These are phyloP conservation scores for Laticauda colubrina DNA, from an alignment of 2,113 vertebrate species.

Conservation along the genomic window DNA sequence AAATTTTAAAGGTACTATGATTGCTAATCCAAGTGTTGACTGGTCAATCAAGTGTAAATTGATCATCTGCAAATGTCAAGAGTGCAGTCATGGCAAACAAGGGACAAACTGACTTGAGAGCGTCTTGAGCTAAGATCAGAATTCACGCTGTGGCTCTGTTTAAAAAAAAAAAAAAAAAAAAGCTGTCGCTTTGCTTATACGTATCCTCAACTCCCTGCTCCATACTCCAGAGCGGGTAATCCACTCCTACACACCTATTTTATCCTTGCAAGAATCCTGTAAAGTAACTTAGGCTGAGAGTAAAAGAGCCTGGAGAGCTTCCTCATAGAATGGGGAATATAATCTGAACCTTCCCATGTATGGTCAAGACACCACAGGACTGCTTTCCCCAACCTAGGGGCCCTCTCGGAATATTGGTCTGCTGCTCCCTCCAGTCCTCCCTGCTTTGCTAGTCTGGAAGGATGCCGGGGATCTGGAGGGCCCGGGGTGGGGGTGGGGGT, in stretches of 20 bases:
- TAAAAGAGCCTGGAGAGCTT: neutral
- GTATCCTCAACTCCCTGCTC: neutral
- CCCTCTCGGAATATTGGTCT: neutral
- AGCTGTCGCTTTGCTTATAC: neutral
- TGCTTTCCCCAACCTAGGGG: neutral
- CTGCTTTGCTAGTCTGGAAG: neutral
- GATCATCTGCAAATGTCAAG: neutral
- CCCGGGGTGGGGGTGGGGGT: no score
- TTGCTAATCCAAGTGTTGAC: neutral
- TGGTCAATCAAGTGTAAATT: neutral
- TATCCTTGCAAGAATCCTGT: neutral
- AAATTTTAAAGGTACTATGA: neutral
- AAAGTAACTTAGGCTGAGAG: neutral
- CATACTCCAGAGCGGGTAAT: neutral
- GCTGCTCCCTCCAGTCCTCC: neutral
- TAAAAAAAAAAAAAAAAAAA: no score
- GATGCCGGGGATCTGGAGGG: neutral
- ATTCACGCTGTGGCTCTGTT: neutral
- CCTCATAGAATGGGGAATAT: neutral
- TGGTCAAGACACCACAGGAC: neutral
- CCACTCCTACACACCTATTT: neutral
- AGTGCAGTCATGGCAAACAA: neutral
- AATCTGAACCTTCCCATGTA: neutral
- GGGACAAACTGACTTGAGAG: neutral
- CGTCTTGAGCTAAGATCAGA: neutral